Conservation (phyloP, 2,888 invertebrate species). For the Nasonovia ribisnigri region DNA sequence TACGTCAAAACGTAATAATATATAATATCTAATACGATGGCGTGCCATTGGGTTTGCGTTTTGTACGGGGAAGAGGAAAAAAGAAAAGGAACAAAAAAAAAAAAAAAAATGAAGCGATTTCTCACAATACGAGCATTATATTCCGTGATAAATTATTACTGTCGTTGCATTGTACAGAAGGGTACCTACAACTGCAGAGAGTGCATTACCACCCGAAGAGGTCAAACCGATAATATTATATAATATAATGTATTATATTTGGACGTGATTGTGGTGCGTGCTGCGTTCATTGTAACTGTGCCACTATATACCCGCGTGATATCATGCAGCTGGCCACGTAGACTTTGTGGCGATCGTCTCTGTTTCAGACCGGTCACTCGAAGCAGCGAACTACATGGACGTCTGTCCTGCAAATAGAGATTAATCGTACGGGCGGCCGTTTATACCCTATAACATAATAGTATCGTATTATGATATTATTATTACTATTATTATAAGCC, state of each 20-base stretch:
- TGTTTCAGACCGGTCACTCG: not conserved
- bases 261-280: slow-evolving; percentile 12
- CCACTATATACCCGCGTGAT: not conserved
- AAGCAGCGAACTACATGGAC: not conserved
- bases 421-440: not conserved
- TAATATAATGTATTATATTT: not conserved
- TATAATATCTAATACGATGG: slow-evolving; percentile 5
- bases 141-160: slow-evolving; percentile 31
- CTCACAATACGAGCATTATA: slow-evolving; percentile 22
- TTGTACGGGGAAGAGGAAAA: not conserved
- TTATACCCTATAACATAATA: not conserved
- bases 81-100: not conserved
- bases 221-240: slow-evolving; percentile 33
- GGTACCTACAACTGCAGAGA: not conserved
- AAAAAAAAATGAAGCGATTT: not conserved
- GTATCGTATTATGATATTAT: not conserved
- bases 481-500: not conserved
- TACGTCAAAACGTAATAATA: not conserved
- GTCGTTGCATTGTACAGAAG: not conserved
- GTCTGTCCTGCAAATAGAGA: not conserved
- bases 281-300: not conserved
- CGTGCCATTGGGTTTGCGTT: not conserved
- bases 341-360: not conserved
- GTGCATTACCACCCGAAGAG: slow-evolving; percentile 6
- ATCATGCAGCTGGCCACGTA: not conserved